Percentiles rank a stretch among this genome's conserved stretches.
These are phyloP conservation scores for Pachymerium ferrugineum DNA, from an alignment of 2,888 invertebrate species.

Conservation along the genomic window DNA sequence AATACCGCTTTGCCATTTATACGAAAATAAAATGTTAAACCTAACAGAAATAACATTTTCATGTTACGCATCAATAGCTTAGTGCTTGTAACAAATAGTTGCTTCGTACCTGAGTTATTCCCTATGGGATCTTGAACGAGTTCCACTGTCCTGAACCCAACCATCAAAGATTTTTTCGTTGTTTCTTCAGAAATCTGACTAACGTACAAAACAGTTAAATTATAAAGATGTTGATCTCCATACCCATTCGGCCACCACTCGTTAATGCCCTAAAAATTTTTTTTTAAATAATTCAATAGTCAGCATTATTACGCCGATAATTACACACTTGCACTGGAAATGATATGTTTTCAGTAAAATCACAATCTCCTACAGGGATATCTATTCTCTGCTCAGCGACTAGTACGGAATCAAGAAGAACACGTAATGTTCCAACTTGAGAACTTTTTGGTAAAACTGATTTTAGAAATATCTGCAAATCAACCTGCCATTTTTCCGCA, in stretches of 20 bases:
- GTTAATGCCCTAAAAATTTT: conserved; percentile 39
- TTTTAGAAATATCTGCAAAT: neutral
- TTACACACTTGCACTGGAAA: too few species aligned
- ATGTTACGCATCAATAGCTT: neutral
- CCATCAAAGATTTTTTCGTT: conserved; percentile 54
- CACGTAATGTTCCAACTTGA: neutral
- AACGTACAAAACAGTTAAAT: conserved; percentile 55
- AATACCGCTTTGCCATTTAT: conserved; percentile 83
- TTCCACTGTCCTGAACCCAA: conserved; percentile 83
- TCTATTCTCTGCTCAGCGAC: too few species aligned
- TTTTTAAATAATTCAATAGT: neutral
- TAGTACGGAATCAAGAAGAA: neutral
- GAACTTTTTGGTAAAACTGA: neutral
- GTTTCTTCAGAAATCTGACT: conserved; percentile 42
- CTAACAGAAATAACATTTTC: neutral
- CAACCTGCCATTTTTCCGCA: neutral
- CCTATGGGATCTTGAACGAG: conserved; percentile 65
- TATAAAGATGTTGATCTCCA: conserved; percentile 72
- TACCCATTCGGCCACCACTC: conserved; percentile 96
- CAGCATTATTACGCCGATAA: neutral
- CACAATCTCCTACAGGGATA: too few species aligned
- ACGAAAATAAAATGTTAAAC: conserved; percentile 69
- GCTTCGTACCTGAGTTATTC: conserved; percentile 33
- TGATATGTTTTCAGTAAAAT: too few species aligned
- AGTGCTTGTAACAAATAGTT: neutral